Evolutionary conservation across 2,113 vertebrate species (phyloP).

Genomic region (Seriola quinqueradiata): DNA sequence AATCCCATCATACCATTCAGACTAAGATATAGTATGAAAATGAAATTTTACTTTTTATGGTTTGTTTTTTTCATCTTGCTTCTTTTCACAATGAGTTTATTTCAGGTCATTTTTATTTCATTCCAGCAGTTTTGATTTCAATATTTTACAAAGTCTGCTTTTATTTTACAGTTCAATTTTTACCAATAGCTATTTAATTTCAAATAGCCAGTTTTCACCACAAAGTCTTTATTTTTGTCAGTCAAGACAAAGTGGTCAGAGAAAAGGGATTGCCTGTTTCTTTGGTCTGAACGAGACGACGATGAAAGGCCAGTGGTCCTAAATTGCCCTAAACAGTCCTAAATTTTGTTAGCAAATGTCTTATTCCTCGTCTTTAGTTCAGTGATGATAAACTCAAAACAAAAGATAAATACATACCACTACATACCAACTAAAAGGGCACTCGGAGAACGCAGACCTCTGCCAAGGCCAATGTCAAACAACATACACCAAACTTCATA

Average conservation of each 20-base stretch:
- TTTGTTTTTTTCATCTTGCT: background rate
- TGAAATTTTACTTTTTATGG: background rate
- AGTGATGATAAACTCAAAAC: background rate
- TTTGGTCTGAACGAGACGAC: background rate
- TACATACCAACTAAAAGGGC: too few relatives aligned
- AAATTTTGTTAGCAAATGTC: background rate
- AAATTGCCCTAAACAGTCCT: background rate
- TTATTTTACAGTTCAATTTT: background rate
- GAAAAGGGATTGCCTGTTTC: background rate
- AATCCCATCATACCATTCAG: background rate
- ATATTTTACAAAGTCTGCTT: background rate
- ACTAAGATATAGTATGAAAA: background rate
- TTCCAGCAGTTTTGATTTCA: background rate
- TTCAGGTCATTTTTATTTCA: background rate
- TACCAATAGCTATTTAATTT: background rate
- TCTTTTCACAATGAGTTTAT: background rate
- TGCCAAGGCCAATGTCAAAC: too few relatives aligned
- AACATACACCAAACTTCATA: too few relatives aligned
- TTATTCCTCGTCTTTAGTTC: background rate
- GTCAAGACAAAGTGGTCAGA: background rate
- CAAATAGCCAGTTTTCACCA: background rate
- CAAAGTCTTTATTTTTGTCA: background rate
- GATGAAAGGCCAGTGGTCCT: background rate
- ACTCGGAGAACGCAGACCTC: too few relatives aligned
- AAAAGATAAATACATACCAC: too few relatives aligned